Percentiles rank a stretch among this genome's conserved stretches.
These are phyloP conservation scores for Antheraea mylitta DNA, from an alignment of 1,140 invertebrate genomes.

Conservation along the genomic window DNA sequence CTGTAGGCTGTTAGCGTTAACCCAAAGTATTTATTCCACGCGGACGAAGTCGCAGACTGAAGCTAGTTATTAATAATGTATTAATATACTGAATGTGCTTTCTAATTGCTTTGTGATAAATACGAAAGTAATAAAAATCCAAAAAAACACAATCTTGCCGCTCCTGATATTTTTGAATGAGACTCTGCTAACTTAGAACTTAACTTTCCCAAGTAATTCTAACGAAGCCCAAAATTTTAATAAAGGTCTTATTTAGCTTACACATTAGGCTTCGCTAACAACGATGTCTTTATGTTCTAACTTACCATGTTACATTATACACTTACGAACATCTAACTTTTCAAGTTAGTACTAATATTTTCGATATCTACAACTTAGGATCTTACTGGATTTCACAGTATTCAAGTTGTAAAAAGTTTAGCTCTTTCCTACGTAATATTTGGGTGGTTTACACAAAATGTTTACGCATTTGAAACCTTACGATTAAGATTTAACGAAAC, in stretches of 20 bases:
- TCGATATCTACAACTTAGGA: slow-evolving; percentile 22
- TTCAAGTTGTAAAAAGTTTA: slow-evolving; percentile 65
- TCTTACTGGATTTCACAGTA: slow-evolving; percentile 59
- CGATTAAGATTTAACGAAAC: not conserved
- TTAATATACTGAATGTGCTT: no score
- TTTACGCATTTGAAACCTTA: slow-evolving; percentile 10
- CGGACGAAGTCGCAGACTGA: no score
- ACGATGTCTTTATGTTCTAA: not conserved
- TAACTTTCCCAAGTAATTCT: no score
- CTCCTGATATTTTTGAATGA: no score
- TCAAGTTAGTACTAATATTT: slow-evolving; percentile 3
- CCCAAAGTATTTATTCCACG: no score
- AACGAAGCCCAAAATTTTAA: no score
- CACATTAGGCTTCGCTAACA: not conserved
- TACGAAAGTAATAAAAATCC: no score
- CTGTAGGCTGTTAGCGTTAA: no score
- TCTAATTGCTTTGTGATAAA: no score
- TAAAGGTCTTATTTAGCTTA: not conserved
- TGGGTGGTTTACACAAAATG: slow-evolving; percentile 35
- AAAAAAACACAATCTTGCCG: no score
- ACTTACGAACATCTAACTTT: not conserved
- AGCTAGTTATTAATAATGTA: no score
- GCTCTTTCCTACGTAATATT: slow-evolving; percentile 49
- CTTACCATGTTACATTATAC: slow-evolving; percentile 1
- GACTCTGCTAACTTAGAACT: no score